Evolutionary conservation across 2,797 vertebrate species (phyloP), one percentile per base, ranked within the genome.

Genomic region (Pseudochaenichthys georgianus): DNA sequence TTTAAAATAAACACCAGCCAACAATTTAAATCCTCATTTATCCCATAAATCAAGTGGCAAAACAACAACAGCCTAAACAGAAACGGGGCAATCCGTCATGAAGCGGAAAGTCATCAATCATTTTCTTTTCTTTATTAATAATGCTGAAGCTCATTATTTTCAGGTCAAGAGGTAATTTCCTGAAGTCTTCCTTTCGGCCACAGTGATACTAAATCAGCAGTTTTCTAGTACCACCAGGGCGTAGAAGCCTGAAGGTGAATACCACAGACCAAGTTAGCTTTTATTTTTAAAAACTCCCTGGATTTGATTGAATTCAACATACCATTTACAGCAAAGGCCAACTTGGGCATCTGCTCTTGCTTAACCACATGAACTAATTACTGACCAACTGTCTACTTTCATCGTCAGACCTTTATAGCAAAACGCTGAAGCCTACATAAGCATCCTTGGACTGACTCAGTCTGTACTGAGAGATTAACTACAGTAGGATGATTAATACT

Each of bases 31-130:
- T 54, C 53, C 47, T 64, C 41, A 69, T 84, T 80, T 80, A 70
- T 66, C 68, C 59, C 78, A 90, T 91, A 80, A 87, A 87, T 91
- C 84, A 89, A 83, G 31, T 80, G 72, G 51, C 70, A 71, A 64
- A 81, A 78, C 73, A 83, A 83, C 61, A 84, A 64, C 75, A 73
- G 59, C 66, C 58, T 55, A 61, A 8, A 12, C 73, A 61, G 45
- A 79, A 87, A 84, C 68, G 74, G 81, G 48, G 70, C 65, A 73
- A 89, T 87, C 68, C 75, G 83, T 90, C 77, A 76, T 50, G 13
- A 57, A 57, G 70, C n/a, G 19, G 43, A 67, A 84, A 84, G 75
- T 84, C 82, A 87, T 87, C 73, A 83, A 83, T 88, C 73, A 79
- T 70, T 28, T 28, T 28, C 4, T 28, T 28, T 28, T 28, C 4